A percentile compares a stretch with the other conserved stretches of the same genome.
Evolutionary conservation across 2,888 invertebrate genomes (phyloP).

Genomic region (Notodonta ziczac): DNA sequence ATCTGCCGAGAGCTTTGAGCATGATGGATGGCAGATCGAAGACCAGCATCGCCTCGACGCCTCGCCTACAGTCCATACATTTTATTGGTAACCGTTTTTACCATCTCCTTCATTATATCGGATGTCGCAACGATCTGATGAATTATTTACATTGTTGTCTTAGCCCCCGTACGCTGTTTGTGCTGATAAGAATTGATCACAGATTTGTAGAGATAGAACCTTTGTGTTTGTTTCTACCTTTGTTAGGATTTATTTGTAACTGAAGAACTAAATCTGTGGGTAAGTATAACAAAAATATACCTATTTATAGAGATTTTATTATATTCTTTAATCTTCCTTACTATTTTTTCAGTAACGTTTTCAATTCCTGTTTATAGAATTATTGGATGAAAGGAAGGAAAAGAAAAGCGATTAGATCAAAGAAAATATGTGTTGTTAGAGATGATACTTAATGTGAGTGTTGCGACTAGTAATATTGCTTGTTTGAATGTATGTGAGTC

Average conservation of each 20-base stretch:
- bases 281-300: too few relatives aligned
- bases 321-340: too few relatives aligned
- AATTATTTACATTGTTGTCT: conserved; percentile 67
- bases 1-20: conserved; percentile 72
- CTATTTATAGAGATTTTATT: too few relatives aligned
- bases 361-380: too few relatives aligned
- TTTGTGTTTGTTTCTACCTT: conserved; percentile 17
- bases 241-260: background rate
- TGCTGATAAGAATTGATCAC: conserved; percentile 31
- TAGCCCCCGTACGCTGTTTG: conserved; percentile 54
- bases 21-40: conserved; percentile 72
- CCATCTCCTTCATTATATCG: conserved; percentile 53
- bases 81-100: conserved; percentile 58
- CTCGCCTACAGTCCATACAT: conserved; percentile 64
- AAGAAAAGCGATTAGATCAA: too few relatives aligned
- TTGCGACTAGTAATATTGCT: too few relatives aligned
- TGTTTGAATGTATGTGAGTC: too few relatives aligned
- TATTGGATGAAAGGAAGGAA: too few relatives aligned
- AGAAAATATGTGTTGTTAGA: too few relatives aligned
- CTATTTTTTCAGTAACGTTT: too few relatives aligned
- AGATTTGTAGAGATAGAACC: conserved; percentile 27
- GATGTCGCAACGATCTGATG: conserved; percentile 59
- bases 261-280: too few relatives aligned
- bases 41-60: conserved; percentile 49
- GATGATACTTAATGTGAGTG: too few relatives aligned